Percentiles rank a stretch among this genome's conserved stretches.
These are phyloP conservation scores for Myioborus melanocephalus DNA, from an alignment of 2,797 vertebrate species.

Conservation along the genomic window DNA sequence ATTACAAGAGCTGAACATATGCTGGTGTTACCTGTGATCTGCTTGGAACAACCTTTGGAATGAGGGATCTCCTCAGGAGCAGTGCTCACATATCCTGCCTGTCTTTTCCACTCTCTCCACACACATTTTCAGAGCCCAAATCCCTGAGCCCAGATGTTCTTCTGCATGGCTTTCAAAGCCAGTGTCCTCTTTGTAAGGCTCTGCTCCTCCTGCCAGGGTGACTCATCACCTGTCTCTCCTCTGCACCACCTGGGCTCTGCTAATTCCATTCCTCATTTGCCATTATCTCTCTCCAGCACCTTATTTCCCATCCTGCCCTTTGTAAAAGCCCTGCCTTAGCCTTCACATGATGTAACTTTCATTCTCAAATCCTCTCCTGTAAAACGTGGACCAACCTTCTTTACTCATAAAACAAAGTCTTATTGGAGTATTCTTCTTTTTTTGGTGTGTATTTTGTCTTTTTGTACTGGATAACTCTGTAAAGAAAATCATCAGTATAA, in stretches of 20 bases:
- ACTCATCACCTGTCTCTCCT: constrained; percentile 6
- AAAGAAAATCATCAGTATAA: neutral
- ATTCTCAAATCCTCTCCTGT: neutral
- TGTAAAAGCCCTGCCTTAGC: neutral
- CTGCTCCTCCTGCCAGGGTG: neutral
- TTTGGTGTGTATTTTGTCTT: neutral
- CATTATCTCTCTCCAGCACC: neutral
- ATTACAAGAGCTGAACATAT: neutral
- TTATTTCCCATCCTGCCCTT: neutral
- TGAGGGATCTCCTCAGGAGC: neutral
- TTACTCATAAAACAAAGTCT: neutral
- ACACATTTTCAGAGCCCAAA: neutral
- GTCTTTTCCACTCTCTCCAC: neutral
- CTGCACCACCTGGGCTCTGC: neutral
- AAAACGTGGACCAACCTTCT: neutral
- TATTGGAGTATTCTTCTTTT: neutral
- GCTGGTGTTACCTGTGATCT: neutral
- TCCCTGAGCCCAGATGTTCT: neutral
- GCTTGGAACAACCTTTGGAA: neutral
- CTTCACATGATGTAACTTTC: neutral
- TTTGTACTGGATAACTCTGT: neutral
- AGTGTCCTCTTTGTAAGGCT: neutral
- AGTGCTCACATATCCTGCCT: neutral
- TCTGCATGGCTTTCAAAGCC: neutral
- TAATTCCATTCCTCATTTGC: constrained; percentile 14